Base-by-base conservation (phyloP, 2,888 invertebrate genomes). In the Mesoligia furuncula region DNA sequence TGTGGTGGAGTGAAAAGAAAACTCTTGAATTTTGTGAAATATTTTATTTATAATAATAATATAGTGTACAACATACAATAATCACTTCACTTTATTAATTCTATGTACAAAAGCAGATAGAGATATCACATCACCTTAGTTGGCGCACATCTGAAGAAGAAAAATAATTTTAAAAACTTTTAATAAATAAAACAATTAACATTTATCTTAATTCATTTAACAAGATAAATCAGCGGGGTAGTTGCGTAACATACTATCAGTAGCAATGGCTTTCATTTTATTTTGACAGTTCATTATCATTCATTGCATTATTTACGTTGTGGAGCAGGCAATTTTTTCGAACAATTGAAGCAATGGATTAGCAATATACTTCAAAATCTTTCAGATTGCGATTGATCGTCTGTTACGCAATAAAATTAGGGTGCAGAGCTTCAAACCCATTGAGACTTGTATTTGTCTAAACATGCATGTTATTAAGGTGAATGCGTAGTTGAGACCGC, bases 51-150 rank as follows among this genome's bases (percentile, higher is more conserved):
- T 82, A 77, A 78, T 78, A 79, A 79, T 87, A 87, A 64, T 81
- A 81, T 80, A 79, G 81, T 86, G 86, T 88, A 89, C 80, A 85
- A 85, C 86, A 86, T 79, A 85, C 66, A 85, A 79, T 70, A 75
- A 75, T 77, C 71, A 78, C 59, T 85, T 78, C 67, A 80, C 59
- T 86, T 88, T 62, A 81, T 79, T 82, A 78, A 85, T 85, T 74
- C 75, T 91, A 91, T 92, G 89, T 91, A 91, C 91, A 91, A 89
- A 90, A 91, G 89, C 90, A 85, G 86, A 87, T 75, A 83, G 80
- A 84, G 75, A 85, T 90, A 90, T 91, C 90, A 90, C 89, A 91
- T 87, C 73, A 86, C 79, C 71, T 65, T 72, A 83, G 87, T 88
- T 87, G 88, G 87, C 87, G 77, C 72, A 83, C 76, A 84, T 85